Conservation (phyloP, 2,113 vertebrate genomes). For the Indicator indicator region DNA sequence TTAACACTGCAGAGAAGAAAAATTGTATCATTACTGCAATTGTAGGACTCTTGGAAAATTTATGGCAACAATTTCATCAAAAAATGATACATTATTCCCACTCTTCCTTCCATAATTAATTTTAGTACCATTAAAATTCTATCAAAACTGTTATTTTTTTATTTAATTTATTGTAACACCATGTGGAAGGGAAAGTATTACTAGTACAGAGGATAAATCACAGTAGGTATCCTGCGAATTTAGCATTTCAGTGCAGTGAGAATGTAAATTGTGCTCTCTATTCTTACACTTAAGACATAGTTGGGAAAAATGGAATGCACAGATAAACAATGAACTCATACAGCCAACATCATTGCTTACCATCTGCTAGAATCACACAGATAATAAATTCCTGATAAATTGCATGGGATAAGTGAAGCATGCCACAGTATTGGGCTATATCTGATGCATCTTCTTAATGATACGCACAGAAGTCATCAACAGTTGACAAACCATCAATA, state of each 20-base stretch:
- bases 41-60: not conserved
- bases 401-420: not conserved
- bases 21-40: not conserved
- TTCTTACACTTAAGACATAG: not conserved
- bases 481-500: not conserved
- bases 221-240: not conserved
- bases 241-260: not conserved
- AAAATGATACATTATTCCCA: not conserved
- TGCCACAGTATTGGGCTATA: not conserved
- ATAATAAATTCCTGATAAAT: not conserved
- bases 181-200: not conserved
- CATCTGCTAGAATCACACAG: not conserved
- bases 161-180: not conserved
- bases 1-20: conserved; percentile 84
- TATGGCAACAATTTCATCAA: not conserved
- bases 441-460: not conserved
- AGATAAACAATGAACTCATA: not conserved
- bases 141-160: not conserved
- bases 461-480: not conserved
- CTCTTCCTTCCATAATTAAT: not conserved
- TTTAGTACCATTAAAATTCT: not conserved
- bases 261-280: not conserved
- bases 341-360: not conserved
- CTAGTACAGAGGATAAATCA: not conserved
- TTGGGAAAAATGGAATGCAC: not conserved